Conservation (phyloP, 2,888 invertebrate genomes). For the Drosophila cognata region DNA sequence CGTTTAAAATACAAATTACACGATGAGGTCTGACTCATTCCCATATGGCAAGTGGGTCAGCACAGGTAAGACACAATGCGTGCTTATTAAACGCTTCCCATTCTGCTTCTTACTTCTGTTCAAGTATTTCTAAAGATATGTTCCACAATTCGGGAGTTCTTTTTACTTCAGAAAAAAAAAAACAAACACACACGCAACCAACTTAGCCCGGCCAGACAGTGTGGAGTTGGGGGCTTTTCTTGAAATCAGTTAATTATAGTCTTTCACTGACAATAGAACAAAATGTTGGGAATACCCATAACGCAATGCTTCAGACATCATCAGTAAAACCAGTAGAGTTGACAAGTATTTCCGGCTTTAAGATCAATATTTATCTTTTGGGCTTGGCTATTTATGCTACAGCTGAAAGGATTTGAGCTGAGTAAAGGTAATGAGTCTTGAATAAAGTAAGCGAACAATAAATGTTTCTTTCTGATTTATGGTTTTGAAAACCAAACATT, state of each 20-base stretch:
- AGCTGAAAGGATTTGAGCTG: not conserved
- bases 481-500: not conserved
- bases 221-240: constrained; percentile 1
- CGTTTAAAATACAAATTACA: constrained; percentile 75
- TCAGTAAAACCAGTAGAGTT: constrained; percentile 9
- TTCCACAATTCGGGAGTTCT: not conserved
- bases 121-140: constrained; percentile 28
- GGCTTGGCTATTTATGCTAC: not conserved
- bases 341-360: constrained; percentile 46
- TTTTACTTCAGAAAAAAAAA: not conserved
- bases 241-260: constrained; percentile 45
- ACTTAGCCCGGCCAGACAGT: constrained; percentile 11
- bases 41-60: constrained; percentile 65
- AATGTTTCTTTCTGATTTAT: not conserved
- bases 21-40: constrained; percentile 55
- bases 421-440: not conserved
- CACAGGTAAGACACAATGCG: constrained; percentile 68
- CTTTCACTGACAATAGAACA: constrained; percentile 4
- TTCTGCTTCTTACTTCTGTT: constrained; percentile 26
- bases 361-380: constrained; percentile 28
- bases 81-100: constrained; percentile 65
- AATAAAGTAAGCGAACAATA: not conserved
- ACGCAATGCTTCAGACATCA: not conserved
- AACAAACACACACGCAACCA: constrained; percentile 40
- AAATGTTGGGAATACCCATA: constrained; percentile 12